Conservation (phyloP, 2,113 vertebrate species). For the Nannospalax galili region DNA sequence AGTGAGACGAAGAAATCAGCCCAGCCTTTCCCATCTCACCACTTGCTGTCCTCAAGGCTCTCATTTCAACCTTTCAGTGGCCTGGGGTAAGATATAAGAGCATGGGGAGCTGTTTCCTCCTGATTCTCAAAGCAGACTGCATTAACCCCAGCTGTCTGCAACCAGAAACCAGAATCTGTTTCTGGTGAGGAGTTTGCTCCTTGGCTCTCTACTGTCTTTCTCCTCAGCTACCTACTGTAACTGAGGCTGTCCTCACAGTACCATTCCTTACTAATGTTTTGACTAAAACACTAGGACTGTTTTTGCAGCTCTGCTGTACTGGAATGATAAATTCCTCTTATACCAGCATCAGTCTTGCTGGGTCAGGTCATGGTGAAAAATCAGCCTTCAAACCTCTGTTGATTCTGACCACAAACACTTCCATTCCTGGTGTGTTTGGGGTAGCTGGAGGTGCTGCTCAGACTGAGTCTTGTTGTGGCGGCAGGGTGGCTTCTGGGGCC, state of each 20-base stretch:
- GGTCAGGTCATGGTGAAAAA: no score
- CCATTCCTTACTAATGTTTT: background rate
- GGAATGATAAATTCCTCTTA: no score
- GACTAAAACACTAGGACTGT: background rate
- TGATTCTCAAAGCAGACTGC: background rate
- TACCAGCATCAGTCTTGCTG: background rate
- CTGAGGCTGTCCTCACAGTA: background rate
- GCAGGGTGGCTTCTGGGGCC: background rate
- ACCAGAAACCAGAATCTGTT: background rate
- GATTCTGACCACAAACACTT: background rate
- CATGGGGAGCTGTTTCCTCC: background rate
- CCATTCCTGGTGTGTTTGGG: background rate
- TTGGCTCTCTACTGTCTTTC: no score
- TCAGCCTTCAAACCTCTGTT: background rate
- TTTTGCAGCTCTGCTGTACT: background rate
- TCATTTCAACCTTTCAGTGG: background rate
- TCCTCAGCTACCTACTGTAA: background rate
- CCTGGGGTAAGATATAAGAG: background rate
- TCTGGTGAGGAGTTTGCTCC: background rate
- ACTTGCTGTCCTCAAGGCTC: background rate
- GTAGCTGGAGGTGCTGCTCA: background rate
- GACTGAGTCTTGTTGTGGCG: background rate
- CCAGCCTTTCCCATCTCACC: rapidly evolving
- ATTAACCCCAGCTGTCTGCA: background rate
- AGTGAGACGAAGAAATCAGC: background rate